Base-by-base conservation (phyloP, 2,888 invertebrate genomes). In the Melanostoma scalare region DNA sequence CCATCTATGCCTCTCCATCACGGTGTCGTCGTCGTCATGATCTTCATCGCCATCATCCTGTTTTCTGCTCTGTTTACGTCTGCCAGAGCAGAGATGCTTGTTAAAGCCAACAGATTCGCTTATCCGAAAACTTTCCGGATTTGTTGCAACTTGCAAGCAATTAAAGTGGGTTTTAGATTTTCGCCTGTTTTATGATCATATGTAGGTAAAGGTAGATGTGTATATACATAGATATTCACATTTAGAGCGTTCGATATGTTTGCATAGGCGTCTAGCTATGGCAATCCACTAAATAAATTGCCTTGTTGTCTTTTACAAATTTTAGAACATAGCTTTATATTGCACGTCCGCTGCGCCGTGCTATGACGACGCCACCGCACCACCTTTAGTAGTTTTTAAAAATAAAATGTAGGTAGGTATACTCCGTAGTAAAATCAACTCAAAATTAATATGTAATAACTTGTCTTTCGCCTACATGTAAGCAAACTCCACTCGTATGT, bases 21-120 rank as follows among this genome's bases (percentile, higher is more conserved):
- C 40, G 52, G n/a, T 30, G 52, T 52, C 40, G 65, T 52, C 6
- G 40, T 65, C 55, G 9, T 36, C 68, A 20, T 56, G 20, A 55
- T 68, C 40, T 46, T 75, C 61, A 42, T 56, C 77, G 48, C 42
- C 56, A 69, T 74, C 69, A 79, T 84, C 74, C 79, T 79, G 79
- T 74, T 74, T 73, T 74, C 58, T 74, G 74, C 69, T 79, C 74
- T 84, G 69, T 74, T 79, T 84, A 74, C 68, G 79, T 65, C 60
- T 71, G 44, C 65, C 42, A 35, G 20, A 20, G 20, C 31, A 63
- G 60, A 53, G 73, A 67, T 74, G 69, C 56, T 55, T 58, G 79
- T 74, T 84, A 84, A 74, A 71, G 38, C 44, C 38, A 55, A 53
- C 44, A 69, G 75, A 80, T 80, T 80, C 68, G 78, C 78, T 82